Base-by-base conservation (phyloP, 1,140 invertebrate species). In the Drosophila erecta region DNA sequence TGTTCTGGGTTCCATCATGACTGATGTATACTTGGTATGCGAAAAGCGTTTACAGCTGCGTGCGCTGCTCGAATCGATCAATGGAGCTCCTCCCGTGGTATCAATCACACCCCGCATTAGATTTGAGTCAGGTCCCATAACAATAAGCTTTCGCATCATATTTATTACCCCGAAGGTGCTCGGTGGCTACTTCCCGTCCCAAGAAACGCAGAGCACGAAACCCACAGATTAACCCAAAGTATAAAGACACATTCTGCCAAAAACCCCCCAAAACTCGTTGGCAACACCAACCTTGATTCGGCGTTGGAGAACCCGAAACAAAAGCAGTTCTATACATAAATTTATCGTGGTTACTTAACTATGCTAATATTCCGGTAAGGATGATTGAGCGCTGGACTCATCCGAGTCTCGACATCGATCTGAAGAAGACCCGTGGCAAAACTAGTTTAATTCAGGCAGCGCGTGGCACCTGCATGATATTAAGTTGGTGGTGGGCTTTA, bases 311-410 rank as follows among this genome's bases (percentile, higher is more conserved):
- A 84, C 46, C 53, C 66, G 71, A 74, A 77, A 81, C 77, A 86
- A 89, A 79, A 89, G 79, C 66, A 47, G 62, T 74, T 89, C 73
- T 73, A 62, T 76, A 81, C 67, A 89, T 86, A 87, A 58, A 67
- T 83, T 69, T 38, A 49, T 24, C 54, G 59, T 57, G 47, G 50
- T 85, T 86, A 81, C 65, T 81, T 81, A 86, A 86, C 81, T 87
- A 87, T 87, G 84, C 84, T 90, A 87, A 87, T 87, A 79, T 67
- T 89, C 67, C 67, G 84, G 66, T 84, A 84, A 84, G 84, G 84
- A 89, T 83, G 79, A 64, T 55, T 57, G 57, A 54, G 50, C 27
- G 55, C 51, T 51, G 62, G 66, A 65, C 62, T 80, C 72, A 76
- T 67, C 80, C 44, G 17, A 47, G 30, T 41, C 17, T 43, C 17